Percentiles rank a stretch among this genome's conserved stretches.
Conservation (phyloP, 1,140 invertebrate species). For the Drosophila kurseongensis region DNA sequence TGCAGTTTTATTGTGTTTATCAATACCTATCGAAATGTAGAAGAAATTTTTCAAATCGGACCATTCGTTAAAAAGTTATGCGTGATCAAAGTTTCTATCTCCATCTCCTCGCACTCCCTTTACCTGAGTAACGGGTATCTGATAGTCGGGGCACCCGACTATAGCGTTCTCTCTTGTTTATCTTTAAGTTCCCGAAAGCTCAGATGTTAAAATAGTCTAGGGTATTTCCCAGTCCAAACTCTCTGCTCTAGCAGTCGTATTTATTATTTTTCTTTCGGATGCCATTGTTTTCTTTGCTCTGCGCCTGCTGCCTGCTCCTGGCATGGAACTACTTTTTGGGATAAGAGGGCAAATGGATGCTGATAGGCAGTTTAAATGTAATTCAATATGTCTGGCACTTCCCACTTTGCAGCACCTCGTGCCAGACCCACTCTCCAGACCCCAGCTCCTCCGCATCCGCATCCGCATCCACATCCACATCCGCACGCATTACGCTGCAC, state of each 20-base stretch:
- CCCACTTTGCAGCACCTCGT: conserved; percentile 21
- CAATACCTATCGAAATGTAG: too few species aligned
- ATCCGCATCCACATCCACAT: background rate
- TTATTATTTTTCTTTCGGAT: conserved; percentile 15
- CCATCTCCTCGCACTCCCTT: too few species aligned
- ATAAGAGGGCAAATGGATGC: conserved; percentile 40
- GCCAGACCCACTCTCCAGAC: background rate
- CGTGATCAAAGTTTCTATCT: too few species aligned
- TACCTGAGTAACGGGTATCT: too few species aligned
- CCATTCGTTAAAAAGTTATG: too few species aligned
- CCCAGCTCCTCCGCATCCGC: conserved; percentile 3
- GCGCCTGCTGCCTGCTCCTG: conserved; percentile 39
- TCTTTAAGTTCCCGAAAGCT: too few species aligned
- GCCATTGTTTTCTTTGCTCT: conserved; percentile 15
- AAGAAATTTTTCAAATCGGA: too few species aligned
- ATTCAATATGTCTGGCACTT: conserved; percentile 71
- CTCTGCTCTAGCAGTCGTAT: background rate
- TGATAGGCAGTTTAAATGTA: conserved; percentile 81
- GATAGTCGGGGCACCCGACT: too few species aligned
- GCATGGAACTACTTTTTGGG: conserved; percentile 51
- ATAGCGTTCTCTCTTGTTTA: too few species aligned
- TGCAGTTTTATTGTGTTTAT: too few species aligned
- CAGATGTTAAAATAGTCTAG: background rate
- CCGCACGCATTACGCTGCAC: conserved; percentile 49
- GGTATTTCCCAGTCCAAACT: background rate